Evolutionary conservation across 2,797 vertebrate species (phyloP), one percentile per base, ranked within the genome.

Genomic region (Pitangus sulphuratus): DNA sequence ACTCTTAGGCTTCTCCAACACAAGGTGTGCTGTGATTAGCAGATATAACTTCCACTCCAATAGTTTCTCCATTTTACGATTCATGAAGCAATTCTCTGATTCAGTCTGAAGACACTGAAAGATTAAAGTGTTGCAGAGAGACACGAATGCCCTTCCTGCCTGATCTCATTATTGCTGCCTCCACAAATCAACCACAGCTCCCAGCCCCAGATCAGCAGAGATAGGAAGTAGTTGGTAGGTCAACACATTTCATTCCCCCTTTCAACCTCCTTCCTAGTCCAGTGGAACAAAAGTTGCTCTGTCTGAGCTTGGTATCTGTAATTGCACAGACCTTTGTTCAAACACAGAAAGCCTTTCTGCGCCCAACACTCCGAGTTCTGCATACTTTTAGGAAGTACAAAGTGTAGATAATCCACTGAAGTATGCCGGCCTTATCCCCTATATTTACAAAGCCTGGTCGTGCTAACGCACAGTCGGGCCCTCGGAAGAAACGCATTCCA

Each of bases 351-450:
- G 65, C 88, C 75, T 89, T 93, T 95, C 93, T 92, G 94, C 58
- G 18, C 45, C 80, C 87, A 81, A 33, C 19, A 42, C 56, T 56
- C 50, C 20, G 54, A 61, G 93, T 21, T 89, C 60, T 87, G 87
- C 80, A 68, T 82, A 48, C 79, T 92, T 87, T 91, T 92, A 88
- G 89, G 89, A 94, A 94, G 77, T 87, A 93, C 76, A 72, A 93
- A 90, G 90, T 91, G 82, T 24, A 71, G 93, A 91, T 95, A 96
- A 96, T 89, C 95, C 84, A 95, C 91, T 84, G 83, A 94, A 95
- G 80, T 84, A 92, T 88, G 91, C 60, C 90, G 61, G 26, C 35
- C 18, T 94, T 95, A 93, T 77, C 92, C 83, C 69, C 4, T n/a
- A 13, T 64, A 78, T 90, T 92, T 86, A 84, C 77, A 91, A 88